Evolutionary conservation across 2,888 invertebrate species (phyloP), one percentile per base, ranked within the genome.

Genomic region (Osmoderma eremita): DNA sequence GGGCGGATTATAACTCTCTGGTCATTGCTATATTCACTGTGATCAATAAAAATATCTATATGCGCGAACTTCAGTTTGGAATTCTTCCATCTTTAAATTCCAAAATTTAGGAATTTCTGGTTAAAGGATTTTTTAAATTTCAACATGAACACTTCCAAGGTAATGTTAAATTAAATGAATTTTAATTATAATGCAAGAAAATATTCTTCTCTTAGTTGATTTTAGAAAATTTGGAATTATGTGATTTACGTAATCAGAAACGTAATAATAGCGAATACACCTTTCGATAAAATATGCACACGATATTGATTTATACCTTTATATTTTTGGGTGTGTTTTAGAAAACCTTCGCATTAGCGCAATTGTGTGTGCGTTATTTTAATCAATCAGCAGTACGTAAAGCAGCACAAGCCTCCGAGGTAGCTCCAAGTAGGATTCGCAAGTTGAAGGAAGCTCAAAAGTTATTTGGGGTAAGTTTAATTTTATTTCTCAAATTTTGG

Each of bases 51-150:
- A 58, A 24, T 8, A 48, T 49, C 42, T 42, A 67, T 67, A 67
- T 67, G 67, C 22, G 45, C 63, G 38, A 67, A 56, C 54, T 67
- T 67, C 67, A 63, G n/a, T 42, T 41, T 15, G 22, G 56, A 67
- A 67, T 67, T 48, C 67, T 53, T 61, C 67, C 67, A 67, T 67
- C 51, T 67, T 67, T 61, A 49, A 38, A 30, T 63, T 67, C 38
- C 63, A 50, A 38, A 63, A 63, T 38, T 24, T 48, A 1, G 63
- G 67, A 67, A 15, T 42, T 45, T 50, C 12, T 48, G 38, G 6
- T 45, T 61, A 12, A 15, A 61, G 10, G 5, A 20, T 39, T 20
- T 41, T 36, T 13, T 38, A 17, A 17, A 13, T 0, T 30, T 17
- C 3, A 62, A 53, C 20, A 67, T 67, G 67, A 67, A 63, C 38